A percentile compares a stretch with the other conserved stretches of the same genome.
phyloP scores from a whole-genome alignment of 2,888 invertebrate species.

The Alcis repandata region DNA sequence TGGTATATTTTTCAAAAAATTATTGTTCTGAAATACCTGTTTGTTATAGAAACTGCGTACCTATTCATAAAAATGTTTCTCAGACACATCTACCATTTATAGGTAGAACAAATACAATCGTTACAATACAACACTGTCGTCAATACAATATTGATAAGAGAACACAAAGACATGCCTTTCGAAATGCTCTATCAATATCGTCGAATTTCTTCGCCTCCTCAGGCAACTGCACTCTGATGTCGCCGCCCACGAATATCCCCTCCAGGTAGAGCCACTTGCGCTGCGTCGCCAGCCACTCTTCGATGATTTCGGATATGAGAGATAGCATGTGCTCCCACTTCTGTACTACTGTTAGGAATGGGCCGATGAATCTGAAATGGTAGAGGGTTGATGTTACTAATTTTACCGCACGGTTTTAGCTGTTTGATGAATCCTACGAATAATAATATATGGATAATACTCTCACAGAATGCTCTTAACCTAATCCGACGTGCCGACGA shows the following conservation, averaged over 20 bases:
- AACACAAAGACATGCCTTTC: conserved; percentile 83
- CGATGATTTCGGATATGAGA: conserved; percentile 93
- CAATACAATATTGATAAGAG: background rate
- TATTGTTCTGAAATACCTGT: too few relatives aligned
- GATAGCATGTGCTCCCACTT: conserved; percentile 94
- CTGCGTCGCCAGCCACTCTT: conserved; percentile 95
- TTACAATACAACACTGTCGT: too few relatives aligned
- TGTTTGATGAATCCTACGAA: too few relatives aligned
- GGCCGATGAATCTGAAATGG: conserved; percentile 92
- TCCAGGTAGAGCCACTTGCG: conserved; percentile 97
- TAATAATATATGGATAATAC: too few relatives aligned
- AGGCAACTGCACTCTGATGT: conserved; percentile 94
- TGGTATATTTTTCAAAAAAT: too few relatives aligned
- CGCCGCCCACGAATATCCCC: conserved; percentile 96
- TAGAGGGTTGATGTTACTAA: background rate
- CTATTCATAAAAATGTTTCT: too few relatives aligned
- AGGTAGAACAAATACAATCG: too few relatives aligned
- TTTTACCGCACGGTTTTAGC: too few relatives aligned
- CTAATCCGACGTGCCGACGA: too few relatives aligned
- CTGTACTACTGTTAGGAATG: conserved; percentile 93
- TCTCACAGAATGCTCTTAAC: too few relatives aligned
- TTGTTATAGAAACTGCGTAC: too few relatives aligned
- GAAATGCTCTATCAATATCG: conserved; percentile 93
- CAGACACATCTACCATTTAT: too few relatives aligned
- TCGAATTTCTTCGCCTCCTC: conserved; percentile 97